Percentiles rank a stretch among this genome's conserved stretches.
Evolutionary conservation across 2,888 invertebrate species (phyloP).

Genomic region (Balanococcus diminutus): DNA sequence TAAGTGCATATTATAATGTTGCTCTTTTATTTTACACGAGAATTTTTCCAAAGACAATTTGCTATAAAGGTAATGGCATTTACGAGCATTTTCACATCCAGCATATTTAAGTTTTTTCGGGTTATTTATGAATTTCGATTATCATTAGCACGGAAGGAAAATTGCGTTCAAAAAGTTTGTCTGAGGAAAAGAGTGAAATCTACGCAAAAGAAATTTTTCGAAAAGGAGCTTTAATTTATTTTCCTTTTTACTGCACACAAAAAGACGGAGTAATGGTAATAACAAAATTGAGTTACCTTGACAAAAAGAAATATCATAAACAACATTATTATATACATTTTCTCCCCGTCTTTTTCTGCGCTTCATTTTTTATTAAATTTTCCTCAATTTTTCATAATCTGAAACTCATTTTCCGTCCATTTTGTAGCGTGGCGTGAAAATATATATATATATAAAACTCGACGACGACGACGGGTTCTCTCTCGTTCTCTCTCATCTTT

Average conservation of each 20-base stretch:
- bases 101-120: slow-evolving; percentile 21
- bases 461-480: not conserved
- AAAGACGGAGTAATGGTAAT: slow-evolving; percentile 50
- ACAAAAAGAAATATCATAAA: slow-evolving; percentile 55
- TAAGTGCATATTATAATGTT: not conserved
- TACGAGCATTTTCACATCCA: slow-evolving; percentile 21
- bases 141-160: slow-evolving; percentile 42
- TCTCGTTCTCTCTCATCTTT: not conserved
- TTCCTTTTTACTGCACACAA: slow-evolving; percentile 41
- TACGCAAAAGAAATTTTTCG: slow-evolving; percentile 39
- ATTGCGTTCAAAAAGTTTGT: slow-evolving; percentile 31
- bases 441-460: slow-evolving; percentile 19
- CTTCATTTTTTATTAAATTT: slow-evolving; percentile 58
- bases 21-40: not conserved
- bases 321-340: slow-evolving; percentile 54
- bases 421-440: slow-evolving; percentile 51
- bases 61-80: not conserved
- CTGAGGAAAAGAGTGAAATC: slow-evolving; percentile 9
- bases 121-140: slow-evolving; percentile 34
- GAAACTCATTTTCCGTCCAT: slow-evolving; percentile 58
- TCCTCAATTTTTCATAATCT: slow-evolving; percentile 58
- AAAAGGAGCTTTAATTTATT: slow-evolving; percentile 52
- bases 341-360: slow-evolving; percentile 54
- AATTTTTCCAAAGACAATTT: not conserved
- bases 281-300: slow-evolving; percentile 55